These are phyloP conservation scores for Myripristis murdjan DNA, from an alignment of 2,797 vertebrate genomes.

Conservation along the genomic window DNA sequence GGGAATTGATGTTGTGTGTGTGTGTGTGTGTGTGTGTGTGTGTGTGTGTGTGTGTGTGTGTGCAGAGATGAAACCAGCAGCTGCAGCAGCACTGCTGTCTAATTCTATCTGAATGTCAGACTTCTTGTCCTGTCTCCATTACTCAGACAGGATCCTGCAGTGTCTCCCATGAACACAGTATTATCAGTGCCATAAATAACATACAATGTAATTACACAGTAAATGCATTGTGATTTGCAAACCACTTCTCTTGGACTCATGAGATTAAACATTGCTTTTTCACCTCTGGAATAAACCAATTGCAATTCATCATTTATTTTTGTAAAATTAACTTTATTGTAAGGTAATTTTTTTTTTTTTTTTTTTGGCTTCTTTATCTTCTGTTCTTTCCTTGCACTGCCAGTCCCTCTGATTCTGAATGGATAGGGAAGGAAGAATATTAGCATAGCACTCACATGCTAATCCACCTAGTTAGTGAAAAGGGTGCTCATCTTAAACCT, in stretches of 20 bases:
- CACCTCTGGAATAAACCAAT: slow-evolving; percentile 35
- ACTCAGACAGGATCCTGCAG: slow-evolving; percentile 64
- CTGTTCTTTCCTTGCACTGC: slow-evolving; percentile 34
- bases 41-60: slow-evolving; percentile 27
- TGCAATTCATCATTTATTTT: slow-evolving; percentile 72
- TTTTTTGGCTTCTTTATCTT: slow-evolving; percentile 22
- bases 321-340: too few relatives aligned
- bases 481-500: slow-evolving; percentile 73
- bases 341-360: too few relatives aligned
- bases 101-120: slow-evolving; percentile 68
- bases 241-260: slow-evolving; percentile 43
- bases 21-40: slow-evolving; percentile 40
- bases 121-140: slow-evolving; percentile 74
- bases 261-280: slow-evolving; percentile 23
- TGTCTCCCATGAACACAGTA: slow-evolving; percentile 41
- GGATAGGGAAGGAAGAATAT: slow-evolving; percentile 68
- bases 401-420: slow-evolving; percentile 53
- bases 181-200: slow-evolving; percentile 57
- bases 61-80: slow-evolving; percentile 75
- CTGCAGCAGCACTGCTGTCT: slow-evolving; percentile 75
- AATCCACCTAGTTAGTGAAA: slow-evolving; percentile 80
- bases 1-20: slow-evolving; percentile 37
- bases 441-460: slow-evolving; percentile 82
- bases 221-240: slow-evolving; percentile 63
- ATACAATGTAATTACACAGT: slow-evolving; percentile 67